Conservation (phyloP, 2,797 vertebrate species). For the Oreochromis mossambicus region DNA sequence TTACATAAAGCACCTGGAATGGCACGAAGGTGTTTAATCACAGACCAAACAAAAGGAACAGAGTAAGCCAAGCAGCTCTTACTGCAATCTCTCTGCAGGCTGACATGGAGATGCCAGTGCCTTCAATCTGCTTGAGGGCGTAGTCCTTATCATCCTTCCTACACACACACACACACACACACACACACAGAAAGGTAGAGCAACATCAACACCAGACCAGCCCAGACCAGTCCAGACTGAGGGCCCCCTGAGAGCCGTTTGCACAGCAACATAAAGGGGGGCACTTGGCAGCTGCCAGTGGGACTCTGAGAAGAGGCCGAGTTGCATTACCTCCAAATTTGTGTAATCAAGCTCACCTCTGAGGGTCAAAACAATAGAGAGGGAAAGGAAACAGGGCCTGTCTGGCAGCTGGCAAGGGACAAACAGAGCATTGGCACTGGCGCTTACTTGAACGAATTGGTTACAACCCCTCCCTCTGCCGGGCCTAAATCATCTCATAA, state of each 20-base stretch:
- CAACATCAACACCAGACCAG: constrained; percentile 59
- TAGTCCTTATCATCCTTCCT: constrained; percentile 99
- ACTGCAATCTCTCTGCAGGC: constrained; percentile 99
- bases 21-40: constrained; percentile 7
- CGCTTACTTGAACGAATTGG: constrained; percentile 47
- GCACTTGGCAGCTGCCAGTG: constrained; percentile 57
- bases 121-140: constrained; percentile 99
- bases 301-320: constrained; percentile 41
- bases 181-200: constrained; percentile 44
- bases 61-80: constrained; percentile 69
- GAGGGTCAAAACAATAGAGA: constrained; percentile 59
- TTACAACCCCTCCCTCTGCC: constrained; percentile 25
- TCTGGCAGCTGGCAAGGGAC: constrained; percentile 63
- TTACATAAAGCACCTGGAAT: constrained; percentile 22
- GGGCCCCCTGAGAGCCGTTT: constrained; percentile 38
- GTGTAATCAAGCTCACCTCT: constrained; percentile 73
- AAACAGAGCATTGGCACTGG: constrained; percentile 51
- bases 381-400: constrained; percentile 49
- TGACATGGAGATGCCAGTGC: constrained; percentile 99
- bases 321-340: constrained; percentile 69
- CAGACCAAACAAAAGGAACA: constrained; percentile 3
- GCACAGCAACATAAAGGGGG: constrained; percentile 45
- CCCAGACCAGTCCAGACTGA: constrained; percentile 48
- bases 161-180: constrained; percentile 19
- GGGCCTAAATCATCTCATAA: constrained; percentile 60